Percentiles rank a stretch among this genome's conserved stretches.
Evolutionary conservation across 2,888 invertebrate species (phyloP).

Genomic region (Nomada ferruginata): DNA sequence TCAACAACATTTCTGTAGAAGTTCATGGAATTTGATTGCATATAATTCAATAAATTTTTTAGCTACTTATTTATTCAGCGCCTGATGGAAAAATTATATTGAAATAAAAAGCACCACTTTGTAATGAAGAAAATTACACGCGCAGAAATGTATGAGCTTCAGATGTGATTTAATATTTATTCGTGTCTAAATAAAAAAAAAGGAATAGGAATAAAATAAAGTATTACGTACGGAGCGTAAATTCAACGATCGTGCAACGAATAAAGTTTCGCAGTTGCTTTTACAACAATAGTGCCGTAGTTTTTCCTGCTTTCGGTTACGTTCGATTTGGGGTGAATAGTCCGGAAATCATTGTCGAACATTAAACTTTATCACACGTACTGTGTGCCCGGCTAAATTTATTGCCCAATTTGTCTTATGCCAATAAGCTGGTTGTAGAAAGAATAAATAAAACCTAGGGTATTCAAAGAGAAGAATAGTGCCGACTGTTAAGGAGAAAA

Average conservation of each 20-base stretch:
- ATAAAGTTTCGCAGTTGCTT: slow-evolving; percentile 43
- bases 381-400: slow-evolving; percentile 26
- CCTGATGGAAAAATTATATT: too few species aligned
- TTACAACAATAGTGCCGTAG: slow-evolving; percentile 25
- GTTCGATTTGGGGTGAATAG: slow-evolving; percentile 32
- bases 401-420: slow-evolving; percentile 46
- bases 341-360: slow-evolving; percentile 46
- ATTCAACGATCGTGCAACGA: slow-evolving; percentile 20
- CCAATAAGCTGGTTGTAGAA: slow-evolving; percentile 35
- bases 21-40: too few species aligned
- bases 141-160: neutral
- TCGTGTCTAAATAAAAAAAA: slow-evolving; percentile 19
- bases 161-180: neutral
- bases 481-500: neutral
- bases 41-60: too few species aligned
- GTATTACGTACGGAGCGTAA: slow-evolving; percentile 11
- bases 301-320: slow-evolving; percentile 5
- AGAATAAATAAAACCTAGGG: slow-evolving; percentile 25
- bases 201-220: slow-evolving; percentile 18
- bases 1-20: too few species aligned
- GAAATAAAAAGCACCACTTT: too few species aligned
- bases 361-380: slow-evolving; percentile 45
- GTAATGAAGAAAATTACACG: too few species aligned
- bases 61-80: too few species aligned
- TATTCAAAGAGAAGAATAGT: slow-evolving; percentile 7